These are phyloP conservation scores for Macaria liturata DNA, from an alignment of 2,888 invertebrate species.

Conservation along the genomic window DNA sequence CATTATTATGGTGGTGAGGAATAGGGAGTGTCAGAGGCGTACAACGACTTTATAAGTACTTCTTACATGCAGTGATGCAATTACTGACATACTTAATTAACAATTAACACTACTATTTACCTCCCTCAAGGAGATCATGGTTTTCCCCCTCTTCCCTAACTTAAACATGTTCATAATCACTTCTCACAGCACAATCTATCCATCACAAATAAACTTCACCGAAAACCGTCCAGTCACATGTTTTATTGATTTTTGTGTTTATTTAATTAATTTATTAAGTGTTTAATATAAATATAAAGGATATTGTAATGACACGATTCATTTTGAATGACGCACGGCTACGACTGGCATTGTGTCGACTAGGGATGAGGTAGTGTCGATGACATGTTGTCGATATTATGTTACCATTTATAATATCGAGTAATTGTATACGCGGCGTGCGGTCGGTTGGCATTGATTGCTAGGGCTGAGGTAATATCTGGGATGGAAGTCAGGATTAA, in stretches of 20 bases:
- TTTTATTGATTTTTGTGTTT: constrained; percentile 9
- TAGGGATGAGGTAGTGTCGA: constrained; percentile 17
- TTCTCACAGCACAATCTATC: constrained; percentile 11
- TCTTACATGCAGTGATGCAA: no score
- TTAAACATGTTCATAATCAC: constrained; percentile 26
- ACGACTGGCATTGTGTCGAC: constrained; percentile 13
- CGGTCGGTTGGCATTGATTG: background rate
- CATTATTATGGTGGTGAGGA: no score
- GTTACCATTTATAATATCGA: background rate
- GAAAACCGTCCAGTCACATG: constrained; percentile 12
- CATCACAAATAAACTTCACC: constrained; percentile 14
- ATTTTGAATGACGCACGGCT: constrained; percentile 22
- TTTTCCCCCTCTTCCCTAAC: constrained; percentile 25
- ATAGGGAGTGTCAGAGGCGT: no score
- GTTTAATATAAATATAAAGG: constrained; percentile 14
- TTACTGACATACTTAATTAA: background rate
- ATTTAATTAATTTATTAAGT: constrained; percentile 3
- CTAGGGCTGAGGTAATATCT: background rate
- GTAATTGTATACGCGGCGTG: constrained; percentile 3
- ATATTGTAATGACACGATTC: constrained; percentile 20
- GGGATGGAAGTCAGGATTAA: no score
- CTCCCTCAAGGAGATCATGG: constrained; percentile 24
- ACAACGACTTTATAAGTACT: background rate
- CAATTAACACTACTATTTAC: constrained; percentile 4
- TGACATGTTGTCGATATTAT: constrained; percentile 18